Conservation (phyloP, 2,113 vertebrate species). For the Neogobius melanostomus region DNA sequence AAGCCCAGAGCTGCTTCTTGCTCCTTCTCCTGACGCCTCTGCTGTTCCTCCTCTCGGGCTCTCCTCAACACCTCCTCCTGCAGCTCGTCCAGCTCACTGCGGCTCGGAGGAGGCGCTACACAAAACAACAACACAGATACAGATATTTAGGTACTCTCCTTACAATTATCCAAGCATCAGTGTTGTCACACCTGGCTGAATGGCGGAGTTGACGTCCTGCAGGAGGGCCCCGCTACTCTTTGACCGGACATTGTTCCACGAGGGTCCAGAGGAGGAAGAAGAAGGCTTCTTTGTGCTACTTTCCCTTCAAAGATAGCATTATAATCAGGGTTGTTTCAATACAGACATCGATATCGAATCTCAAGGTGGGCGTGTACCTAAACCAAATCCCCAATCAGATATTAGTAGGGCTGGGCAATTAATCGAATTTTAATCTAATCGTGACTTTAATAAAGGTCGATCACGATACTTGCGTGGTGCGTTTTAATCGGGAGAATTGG, state of each 20-base stretch:
- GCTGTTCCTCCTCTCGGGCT: conserved; percentile 86
- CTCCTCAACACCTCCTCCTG: conserved; percentile 90
- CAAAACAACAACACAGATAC: conserved; percentile 6
- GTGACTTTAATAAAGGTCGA: too few relatives aligned
- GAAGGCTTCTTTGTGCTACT: conserved; percentile 68
- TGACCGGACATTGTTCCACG: conserved; percentile 87
- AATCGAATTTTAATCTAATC: too few relatives aligned
- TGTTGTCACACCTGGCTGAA: conserved; percentile 64
- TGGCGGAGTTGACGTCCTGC: conserved; percentile 63
- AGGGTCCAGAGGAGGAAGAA: conserved; percentile 72
- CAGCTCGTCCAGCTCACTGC: conserved; percentile 89
- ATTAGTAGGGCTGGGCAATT: too few relatives aligned
- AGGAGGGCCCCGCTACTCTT: conserved; percentile 88
- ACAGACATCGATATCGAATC: too few relatives aligned
- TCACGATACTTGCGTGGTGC: too few relatives aligned
- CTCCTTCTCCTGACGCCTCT: conserved; percentile 87
- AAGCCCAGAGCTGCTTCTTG: conserved; percentile 89
- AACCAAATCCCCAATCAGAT: neutral
- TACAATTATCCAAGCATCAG: neutral
- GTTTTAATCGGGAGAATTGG: too few relatives aligned
- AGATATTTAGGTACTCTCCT: neutral
- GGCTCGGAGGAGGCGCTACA: conserved; percentile 51
- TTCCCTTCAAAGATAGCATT: conserved; percentile 72
- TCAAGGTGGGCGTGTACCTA: neutral
- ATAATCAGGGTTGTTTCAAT: too few relatives aligned